These are phyloP conservation scores for Loripinus fragilis DNA, from an alignment of 2,888 invertebrate genomes.

Conservation along the genomic window DNA sequence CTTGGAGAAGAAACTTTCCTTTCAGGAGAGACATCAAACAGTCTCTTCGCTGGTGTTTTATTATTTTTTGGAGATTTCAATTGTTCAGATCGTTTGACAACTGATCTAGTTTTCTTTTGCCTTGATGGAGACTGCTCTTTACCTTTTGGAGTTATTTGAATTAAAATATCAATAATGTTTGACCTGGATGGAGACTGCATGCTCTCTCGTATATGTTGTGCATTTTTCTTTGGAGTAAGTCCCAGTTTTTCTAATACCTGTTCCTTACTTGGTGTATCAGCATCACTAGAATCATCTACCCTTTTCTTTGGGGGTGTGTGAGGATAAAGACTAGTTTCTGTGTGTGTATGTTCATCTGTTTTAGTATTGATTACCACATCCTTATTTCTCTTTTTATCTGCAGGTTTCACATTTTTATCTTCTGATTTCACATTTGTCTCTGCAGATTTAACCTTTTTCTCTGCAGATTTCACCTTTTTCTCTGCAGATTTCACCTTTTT, in stretches of 20 bases:
- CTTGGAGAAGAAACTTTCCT: no score
- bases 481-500: background rate
- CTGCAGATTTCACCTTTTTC: background rate
- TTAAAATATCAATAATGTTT: background rate
- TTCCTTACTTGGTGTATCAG: conserved; percentile 46
- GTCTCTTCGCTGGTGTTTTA: conserved; percentile 38
- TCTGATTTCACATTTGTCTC: no score
- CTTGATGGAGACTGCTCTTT: conserved; percentile 16
- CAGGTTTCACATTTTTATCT: background rate
- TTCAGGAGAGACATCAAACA: conserved; percentile 32
- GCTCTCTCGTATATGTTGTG: background rate
- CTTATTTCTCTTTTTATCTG: background rate
- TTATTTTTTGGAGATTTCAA: background rate
- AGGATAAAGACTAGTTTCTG: background rate
- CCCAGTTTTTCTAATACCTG: conserved; percentile 49
- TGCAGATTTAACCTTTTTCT: no score
- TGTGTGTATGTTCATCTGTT: background rate
- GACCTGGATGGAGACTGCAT: conserved; percentile 27
- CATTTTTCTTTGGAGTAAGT: conserved; percentile 51
- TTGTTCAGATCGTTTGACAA: background rate
- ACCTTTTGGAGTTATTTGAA: background rate
- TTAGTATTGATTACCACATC: background rate
- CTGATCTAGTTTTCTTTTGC: conserved; percentile 2
- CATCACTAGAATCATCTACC: background rate
- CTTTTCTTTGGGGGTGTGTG: background rate